Percentiles rank a stretch among this genome's conserved stretches.
These are phyloP conservation scores for Falco biarmicus DNA, from an alignment of 2,797 vertebrate species.

Conservation along the genomic window DNA sequence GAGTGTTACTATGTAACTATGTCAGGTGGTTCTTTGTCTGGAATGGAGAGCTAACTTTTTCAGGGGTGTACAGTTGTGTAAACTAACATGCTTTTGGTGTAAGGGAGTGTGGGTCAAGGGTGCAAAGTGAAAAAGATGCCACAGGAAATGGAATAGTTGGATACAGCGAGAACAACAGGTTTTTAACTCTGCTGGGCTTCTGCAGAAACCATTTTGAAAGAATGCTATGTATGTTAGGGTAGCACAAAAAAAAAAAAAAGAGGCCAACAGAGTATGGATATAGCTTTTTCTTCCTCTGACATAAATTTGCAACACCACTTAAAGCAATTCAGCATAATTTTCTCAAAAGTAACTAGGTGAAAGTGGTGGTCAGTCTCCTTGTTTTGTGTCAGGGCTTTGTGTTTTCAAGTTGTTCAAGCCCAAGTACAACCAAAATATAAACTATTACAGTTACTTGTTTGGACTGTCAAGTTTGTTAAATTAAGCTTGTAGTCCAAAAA, in stretches of 20 bases:
- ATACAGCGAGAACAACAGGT: neutral
- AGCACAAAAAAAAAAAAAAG: neutral
- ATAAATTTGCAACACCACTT: neutral
- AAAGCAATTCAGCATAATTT: neutral
- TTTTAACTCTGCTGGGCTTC: neutral
- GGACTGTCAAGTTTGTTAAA: neutral
- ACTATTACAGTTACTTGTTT: neutral
- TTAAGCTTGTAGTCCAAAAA: neutral
- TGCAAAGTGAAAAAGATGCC: neutral
- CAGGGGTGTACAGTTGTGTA: neutral
- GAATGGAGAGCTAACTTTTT: neutral
- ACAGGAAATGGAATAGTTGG: neutral
- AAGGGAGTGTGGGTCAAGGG: neutral
- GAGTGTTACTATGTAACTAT: neutral
- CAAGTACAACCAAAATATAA: neutral
- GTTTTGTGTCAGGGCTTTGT: neutral
- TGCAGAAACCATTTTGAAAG: neutral
- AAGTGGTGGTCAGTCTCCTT: neutral
- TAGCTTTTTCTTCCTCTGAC: neutral
- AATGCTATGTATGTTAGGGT: neutral
- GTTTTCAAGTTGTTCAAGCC: neutral
- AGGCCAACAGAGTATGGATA: neutral
- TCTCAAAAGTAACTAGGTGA: neutral
- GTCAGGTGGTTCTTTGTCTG: neutral
- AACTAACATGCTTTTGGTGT: rapidly evolving